Base-by-base conservation (phyloP, 2,113 vertebrate genomes). In the Labeo rohita region DNA sequence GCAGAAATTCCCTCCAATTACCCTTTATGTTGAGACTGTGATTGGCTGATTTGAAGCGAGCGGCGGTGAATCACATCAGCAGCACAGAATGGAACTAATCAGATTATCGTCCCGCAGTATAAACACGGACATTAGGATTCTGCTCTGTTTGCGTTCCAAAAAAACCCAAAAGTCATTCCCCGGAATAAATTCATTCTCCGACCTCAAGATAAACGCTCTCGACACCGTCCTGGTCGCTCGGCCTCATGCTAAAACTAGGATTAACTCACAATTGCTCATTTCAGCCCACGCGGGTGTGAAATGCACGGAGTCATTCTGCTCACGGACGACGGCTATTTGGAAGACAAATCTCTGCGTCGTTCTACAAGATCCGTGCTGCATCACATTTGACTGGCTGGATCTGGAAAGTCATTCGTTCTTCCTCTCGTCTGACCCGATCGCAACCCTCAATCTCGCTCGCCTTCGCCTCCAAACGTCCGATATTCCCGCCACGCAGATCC, bases 1-100 rank as follows among this genome's bases (percentile, higher is more conserved):
- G 84, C 50, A 36, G 36, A 54, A 68, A 84, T 82, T 82, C 54
- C 49, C 45, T 50, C 66, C 70, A 83, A 76, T 87, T 23, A 73
- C 75, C 76, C 81, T 84, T 74, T 59, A 73, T 54, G 39, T 34
- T 81, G 12, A 81, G 8, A 18, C 5, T 49, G n/a, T 0, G 43
- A 63, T 63, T 70, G 63, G 61, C 84, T 80, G 76, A 85, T 72
- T 15, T 9, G 28, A 65, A 18, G n/a, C 8, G 45, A 65, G 47
- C 74, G 15, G 23, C 8, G 8, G 2, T 77, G 39, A 83, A 65
- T 39, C 68, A 66, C 43, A 81, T 50, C n/a, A 66, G n/a, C 7
- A 47, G 39, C 43, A 13, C n/a, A 23, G 77, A 85, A 75, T n/a
- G 16, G 61, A 75, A 13, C 54, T 80, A 63, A 84, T 80, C 66